Base-by-base conservation (phyloP, 2,888 invertebrate genomes). In the Leptothorax acervorum region DNA sequence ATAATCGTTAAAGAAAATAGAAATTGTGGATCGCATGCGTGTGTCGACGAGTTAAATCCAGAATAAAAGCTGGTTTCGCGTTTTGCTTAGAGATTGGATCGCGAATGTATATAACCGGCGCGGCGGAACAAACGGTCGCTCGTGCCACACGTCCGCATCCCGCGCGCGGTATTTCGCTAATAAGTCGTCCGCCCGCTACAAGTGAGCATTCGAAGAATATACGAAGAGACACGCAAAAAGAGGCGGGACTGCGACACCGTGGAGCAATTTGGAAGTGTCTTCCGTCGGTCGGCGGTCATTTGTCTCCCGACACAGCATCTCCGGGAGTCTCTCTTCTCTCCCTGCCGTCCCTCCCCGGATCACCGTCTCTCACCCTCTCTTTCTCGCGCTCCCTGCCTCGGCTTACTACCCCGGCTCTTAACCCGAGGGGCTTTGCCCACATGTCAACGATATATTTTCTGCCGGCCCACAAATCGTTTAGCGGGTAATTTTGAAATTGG, bases 371-470 rank as follows among this genome's bases (percentile, higher is more conserved):
- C 85, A 11, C 42, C 4, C 60, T 39, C 45, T 18, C 35, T 79
- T 53, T 70, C 65, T 84, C 84, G 57, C 51, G 39, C 82, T 71
- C 18, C 18, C 63, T 35, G 48, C 62, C 28, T 63, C 68, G 45
- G 74, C 86, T 85, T 84, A 70, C 87, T 90, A 86, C 85, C 87
- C 86, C 81, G 89, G 91, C 90, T 66, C 76, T 81, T 81, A 88
- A 87, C 87, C 91, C 90, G 87, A 91, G 90, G 91, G 90, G 88
- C 90, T 90, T 91, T 90, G 91, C 90, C 91, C 90, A 90, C 94
- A 94, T 94, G 94, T 94, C 94, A 93, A 93, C 94, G 93, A 94
- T 94, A 94, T 94, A 94, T 94, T 94, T 94, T 94, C 94, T 92
- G 92, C 92, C 92, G 92, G 93, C 93, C 93, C 92, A 94, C 94